phyloP scores from a whole-genome alignment of 2,888 invertebrate species.

The Xanthostigma xanthostigma region DNA sequence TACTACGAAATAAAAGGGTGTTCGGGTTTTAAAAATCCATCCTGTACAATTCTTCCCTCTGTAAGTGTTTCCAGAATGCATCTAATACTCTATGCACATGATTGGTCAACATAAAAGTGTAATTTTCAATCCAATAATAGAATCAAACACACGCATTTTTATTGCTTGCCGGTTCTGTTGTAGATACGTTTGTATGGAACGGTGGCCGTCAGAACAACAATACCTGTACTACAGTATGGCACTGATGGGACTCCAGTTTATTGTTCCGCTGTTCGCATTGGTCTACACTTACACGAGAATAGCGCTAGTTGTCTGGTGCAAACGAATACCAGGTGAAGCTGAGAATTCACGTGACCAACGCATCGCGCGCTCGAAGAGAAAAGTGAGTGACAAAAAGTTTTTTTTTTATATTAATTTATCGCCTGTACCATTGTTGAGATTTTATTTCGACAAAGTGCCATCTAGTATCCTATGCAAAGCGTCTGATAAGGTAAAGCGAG shows the following conservation, averaged over 20 bases:
- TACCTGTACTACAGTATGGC: slow-evolving; percentile 62
- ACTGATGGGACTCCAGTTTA: slow-evolving; percentile 68
- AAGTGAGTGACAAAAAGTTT: slow-evolving; percentile 40
- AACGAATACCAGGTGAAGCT: slow-evolving; percentile 75
- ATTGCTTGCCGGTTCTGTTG: slow-evolving; percentile 16
- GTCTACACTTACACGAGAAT: slow-evolving; percentile 77
- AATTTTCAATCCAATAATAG: too few species aligned
- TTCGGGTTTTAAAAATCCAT: too few species aligned
- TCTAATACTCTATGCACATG: too few species aligned
- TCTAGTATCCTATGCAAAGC: too few species aligned
- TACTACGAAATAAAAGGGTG: too few species aligned
- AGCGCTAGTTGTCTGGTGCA: slow-evolving; percentile 76
- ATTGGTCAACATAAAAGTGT: too few species aligned
- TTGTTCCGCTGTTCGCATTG: slow-evolving; percentile 64
- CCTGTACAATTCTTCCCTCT: too few species aligned
- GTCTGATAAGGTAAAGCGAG: too few species aligned
- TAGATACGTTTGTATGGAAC: slow-evolving; percentile 58
- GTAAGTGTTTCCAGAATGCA: too few species aligned
- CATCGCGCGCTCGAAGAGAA: slow-evolving; percentile 72
- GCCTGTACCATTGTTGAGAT: too few species aligned
- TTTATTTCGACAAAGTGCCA: too few species aligned
- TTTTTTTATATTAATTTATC: background rate
- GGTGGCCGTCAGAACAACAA: slow-evolving; percentile 46
- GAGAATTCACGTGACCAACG: slow-evolving; percentile 67
- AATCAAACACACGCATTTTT: background rate